phyloP scores from a whole-genome alignment of 2,888 invertebrate species.

The Amphiduros pacificus region DNA sequence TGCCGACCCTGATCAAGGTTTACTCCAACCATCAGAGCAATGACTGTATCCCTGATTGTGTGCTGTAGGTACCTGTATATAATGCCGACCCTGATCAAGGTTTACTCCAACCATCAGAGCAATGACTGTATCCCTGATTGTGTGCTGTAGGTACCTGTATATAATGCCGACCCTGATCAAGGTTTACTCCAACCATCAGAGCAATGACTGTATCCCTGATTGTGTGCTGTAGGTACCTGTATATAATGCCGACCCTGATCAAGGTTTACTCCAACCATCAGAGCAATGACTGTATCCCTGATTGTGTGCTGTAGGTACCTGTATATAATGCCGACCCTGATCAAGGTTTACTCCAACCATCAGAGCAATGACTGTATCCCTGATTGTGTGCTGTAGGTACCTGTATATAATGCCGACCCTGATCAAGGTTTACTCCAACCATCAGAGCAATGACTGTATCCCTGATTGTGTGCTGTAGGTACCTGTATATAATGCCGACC shows the following conservation, averaged over 20 bases:
- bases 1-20: conserved; percentile 94
- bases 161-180: conserved; percentile 97
- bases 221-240: conserved; percentile 89
- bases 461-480: no score
- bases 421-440: conserved; percentile 93
- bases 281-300: no score
- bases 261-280: conserved; percentile 97
- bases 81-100: conserved; percentile 94
- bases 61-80: conserved; percentile 94
- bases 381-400: no score
- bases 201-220: no score
- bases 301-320: no score
- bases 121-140: no score
- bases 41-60: no score
- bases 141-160: conserved; percentile 89
- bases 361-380: no score
- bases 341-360: conserved; percentile 96
- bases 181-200: conserved; percentile 96
- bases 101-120: conserved; percentile 97
- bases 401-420: conserved; percentile 96
- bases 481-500: conserved; percentile 96
- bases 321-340: conserved; percentile 94
- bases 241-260: conserved; percentile 96
- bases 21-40: conserved; percentile 98
- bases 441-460: conserved; percentile 99